Conservation (phyloP, 2,797 vertebrate genomes). For the Balearica regulorum region DNA sequence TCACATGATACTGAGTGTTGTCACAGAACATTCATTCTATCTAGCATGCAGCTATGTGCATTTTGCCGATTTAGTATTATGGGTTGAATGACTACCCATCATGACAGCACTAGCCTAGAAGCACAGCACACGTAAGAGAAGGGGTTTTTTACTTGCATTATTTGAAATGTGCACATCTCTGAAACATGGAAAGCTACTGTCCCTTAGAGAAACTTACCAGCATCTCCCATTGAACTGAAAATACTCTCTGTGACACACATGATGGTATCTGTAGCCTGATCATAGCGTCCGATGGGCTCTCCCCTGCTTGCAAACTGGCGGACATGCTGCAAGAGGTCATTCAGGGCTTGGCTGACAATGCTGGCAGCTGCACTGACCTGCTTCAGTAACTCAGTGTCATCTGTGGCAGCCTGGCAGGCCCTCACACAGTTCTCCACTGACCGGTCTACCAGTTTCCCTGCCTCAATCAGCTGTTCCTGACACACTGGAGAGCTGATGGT, state of each 20-base stretch:
- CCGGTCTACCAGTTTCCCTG: conserved; percentile 95
- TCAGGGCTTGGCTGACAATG: conserved; percentile 93
- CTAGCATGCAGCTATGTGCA: neutral
- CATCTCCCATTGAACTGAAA: conserved; percentile 98
- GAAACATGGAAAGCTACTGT: rapidly evolving
- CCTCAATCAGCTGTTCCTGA: conserved; percentile 97
- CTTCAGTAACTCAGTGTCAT: conserved; percentile 89
- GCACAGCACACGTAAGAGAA: neutral
- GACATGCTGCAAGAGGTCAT: conserved; percentile 94
- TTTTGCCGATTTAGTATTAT: neutral
- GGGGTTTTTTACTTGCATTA: neutral
- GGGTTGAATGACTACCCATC: neutral
- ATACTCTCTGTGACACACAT: conserved; percentile 99
- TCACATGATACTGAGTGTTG: neutral
- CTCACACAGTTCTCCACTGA: conserved; percentile 94
- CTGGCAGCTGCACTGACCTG: conserved; percentile 90
- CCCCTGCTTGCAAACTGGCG: conserved; percentile 95
- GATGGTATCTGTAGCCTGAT: conserved; percentile 98
- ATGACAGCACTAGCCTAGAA: neutral
- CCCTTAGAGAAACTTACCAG: conserved; percentile 79
- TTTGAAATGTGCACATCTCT: neutral
- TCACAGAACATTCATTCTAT: neutral
- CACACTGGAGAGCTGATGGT: conserved; percentile 98
- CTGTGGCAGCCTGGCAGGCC: conserved; percentile 90
- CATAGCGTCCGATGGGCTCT: conserved; percentile 96